A percentile compares a stretch with the other conserved stretches of the same genome.
These are phyloP conservation scores for Criorhina ranunculi DNA, from an alignment of 2,888 invertebrate genomes.

Conservation along the genomic window DNA sequence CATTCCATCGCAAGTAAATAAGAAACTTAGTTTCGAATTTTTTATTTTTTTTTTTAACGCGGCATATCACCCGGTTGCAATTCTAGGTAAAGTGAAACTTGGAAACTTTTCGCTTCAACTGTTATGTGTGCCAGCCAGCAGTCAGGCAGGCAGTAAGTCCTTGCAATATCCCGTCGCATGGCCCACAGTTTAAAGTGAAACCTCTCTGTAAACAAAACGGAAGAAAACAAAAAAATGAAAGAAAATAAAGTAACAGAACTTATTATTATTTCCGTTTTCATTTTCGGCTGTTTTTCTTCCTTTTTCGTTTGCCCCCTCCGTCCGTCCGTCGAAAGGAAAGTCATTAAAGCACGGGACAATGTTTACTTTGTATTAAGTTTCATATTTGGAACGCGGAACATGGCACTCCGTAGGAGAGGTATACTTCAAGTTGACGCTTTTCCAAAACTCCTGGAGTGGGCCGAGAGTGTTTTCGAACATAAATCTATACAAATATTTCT, in stretches of 20 bases:
- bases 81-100: not conserved
- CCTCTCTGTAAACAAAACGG: not conserved
- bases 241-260: slow-evolving; percentile 17
- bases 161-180: slow-evolving; percentile 10
- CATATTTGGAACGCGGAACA: slow-evolving; percentile 21
- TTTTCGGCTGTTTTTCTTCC: slow-evolving; percentile 18
- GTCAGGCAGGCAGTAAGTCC: too few relatives aligned
- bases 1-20: not conserved
- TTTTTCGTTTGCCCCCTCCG: not conserved
- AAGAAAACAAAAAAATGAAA: too few relatives aligned
- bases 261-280: slow-evolving; percentile 20
- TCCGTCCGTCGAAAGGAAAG: slow-evolving; percentile 3
- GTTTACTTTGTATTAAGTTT: slow-evolving; percentile 54
- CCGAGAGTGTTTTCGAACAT: slow-evolving; percentile 22
- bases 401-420: not conserved
- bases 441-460: not conserved
- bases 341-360: slow-evolving; percentile 53
- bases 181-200: slow-evolving; percentile 1
- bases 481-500: slow-evolving; percentile 56
- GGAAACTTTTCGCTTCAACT: slow-evolving; percentile 32
- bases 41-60: not conserved
- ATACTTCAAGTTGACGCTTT: slow-evolving; percentile 24
- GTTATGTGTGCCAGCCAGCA: slow-evolving; percentile 15
- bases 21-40: slow-evolving; percentile 14
- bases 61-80: slow-evolving; percentile 8